Percentiles rank a stretch among this genome's conserved stretches.
Evolutionary conservation across 92 coral and sea anemone genomes (phyloP).

Genomic region (Umimayanthus kanabou): DNA sequence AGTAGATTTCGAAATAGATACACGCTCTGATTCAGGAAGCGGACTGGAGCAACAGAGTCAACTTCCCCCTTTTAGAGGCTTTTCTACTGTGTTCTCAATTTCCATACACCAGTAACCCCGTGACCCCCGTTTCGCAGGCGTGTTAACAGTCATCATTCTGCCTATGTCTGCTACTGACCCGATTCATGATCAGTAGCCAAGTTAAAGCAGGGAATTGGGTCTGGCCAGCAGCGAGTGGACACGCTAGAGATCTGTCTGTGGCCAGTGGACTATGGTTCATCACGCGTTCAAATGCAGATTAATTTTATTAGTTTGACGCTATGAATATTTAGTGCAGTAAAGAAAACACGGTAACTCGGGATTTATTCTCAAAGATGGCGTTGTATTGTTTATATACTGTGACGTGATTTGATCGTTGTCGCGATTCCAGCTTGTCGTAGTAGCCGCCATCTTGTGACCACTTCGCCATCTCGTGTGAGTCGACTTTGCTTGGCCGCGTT

Average conservation of each 20-base stretch:
- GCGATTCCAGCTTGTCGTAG: background rate
- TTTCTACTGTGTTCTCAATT: background rate
- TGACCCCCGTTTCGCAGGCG: slow-evolving; percentile 22
- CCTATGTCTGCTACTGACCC: background rate
- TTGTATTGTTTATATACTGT: slow-evolving; percentile 29
- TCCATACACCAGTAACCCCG: slow-evolving; percentile 24
- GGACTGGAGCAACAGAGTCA: background rate
- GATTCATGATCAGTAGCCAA: background rate
- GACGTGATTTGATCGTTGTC: slow-evolving; percentile 26
- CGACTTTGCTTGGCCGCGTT: background rate
- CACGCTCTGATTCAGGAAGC: background rate
- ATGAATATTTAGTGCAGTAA: slow-evolving; percentile 32
- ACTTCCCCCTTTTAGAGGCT: background rate
- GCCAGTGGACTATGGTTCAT: background rate
- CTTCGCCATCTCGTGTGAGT: slow-evolving; percentile 2
- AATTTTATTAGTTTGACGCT: background rate
- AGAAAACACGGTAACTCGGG: slow-evolving; percentile 13
- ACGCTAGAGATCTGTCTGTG: background rate
- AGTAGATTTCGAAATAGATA: background rate
- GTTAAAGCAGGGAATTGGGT: background rate
- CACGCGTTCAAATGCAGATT: slow-evolving; percentile 39
- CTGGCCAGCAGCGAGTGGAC: background rate
- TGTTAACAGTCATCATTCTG: slow-evolving; percentile 8
- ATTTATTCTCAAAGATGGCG: slow-evolving; percentile 19
- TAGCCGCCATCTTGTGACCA: slow-evolving; percentile 32